phyloP scores from a whole-genome alignment of 1,140 invertebrate species.

The Drosophila elegans region DNA sequence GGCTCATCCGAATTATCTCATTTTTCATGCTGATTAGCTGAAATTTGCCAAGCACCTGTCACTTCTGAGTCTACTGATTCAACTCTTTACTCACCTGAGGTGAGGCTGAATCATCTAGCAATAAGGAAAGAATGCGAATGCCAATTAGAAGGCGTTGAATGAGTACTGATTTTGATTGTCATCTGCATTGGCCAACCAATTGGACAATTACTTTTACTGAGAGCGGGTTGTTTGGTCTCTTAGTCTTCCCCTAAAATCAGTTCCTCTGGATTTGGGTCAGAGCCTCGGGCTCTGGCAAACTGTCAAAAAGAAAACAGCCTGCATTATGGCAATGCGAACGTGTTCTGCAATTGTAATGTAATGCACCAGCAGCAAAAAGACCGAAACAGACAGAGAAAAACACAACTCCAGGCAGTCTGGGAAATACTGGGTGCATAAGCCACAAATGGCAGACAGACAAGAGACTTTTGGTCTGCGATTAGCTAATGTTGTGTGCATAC shows the following conservation, averaged over 20 bases:
- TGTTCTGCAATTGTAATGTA: slow-evolving; percentile 35
- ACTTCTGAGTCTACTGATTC: slow-evolving; percentile 19
- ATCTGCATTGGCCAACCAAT: not conserved
- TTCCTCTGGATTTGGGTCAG: slow-evolving; percentile 31
- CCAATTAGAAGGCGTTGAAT: not conserved
- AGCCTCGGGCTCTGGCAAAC: slow-evolving; percentile 26
- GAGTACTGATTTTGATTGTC: slow-evolving; percentile 2
- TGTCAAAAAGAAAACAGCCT: slow-evolving; percentile 36
- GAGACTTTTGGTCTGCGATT: slow-evolving; percentile 41
- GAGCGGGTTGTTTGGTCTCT: not conserved
- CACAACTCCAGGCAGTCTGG: slow-evolving; percentile 47
- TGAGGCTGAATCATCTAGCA: slow-evolving; percentile 27
- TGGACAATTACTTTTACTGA: not conserved
- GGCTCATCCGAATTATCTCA: slow-evolving; percentile 42
- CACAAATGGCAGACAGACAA: slow-evolving; percentile 42
- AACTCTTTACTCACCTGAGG: slow-evolving; percentile 5
- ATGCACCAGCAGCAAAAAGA: slow-evolving; percentile 14
- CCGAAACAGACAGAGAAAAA: slow-evolving; percentile 6
- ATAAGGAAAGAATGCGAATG: not conserved
- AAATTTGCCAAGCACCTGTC: slow-evolving; percentile 20
- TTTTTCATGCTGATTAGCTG: slow-evolving; percentile 10
- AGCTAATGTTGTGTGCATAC: slow-evolving; percentile 24
- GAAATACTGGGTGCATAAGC: slow-evolving; percentile 18
- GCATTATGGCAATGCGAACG: slow-evolving; percentile 46
- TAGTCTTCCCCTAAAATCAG: slow-evolving; percentile 6